Evolutionary conservation across 2,113 vertebrate species (phyloP), one percentile per base, ranked within the genome.

Genomic region (Uropsilus gracilis): DNA sequence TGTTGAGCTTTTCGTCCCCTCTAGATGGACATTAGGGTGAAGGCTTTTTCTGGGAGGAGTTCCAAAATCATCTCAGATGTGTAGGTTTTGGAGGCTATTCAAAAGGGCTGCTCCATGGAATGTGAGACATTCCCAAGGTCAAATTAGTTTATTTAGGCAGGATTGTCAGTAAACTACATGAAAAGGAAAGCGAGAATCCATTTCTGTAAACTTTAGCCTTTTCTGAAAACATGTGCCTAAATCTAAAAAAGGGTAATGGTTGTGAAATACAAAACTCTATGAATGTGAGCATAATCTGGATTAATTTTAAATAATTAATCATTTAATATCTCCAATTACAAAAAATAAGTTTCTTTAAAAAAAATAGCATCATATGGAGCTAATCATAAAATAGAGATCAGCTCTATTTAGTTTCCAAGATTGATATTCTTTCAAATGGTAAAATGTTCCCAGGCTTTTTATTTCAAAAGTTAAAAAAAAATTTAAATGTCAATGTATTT

Each of bases 81-180:
- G 61, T 94, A 96, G 91, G 39, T 93, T 98, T 98, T 97, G 97
- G 97, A 97, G 88, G 68, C 90, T 64, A 97, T 96, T 98, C 96
- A 97, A 11, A 98, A 97, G 77, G 96, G 64, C 94, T 97, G 91
- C 97, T 92, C 89, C 72, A 18, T 80, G 39, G 93, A 98, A 92
- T 96, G 87, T 96, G 95, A 98, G 90, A 95, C 78, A 66, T 93
- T 96, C 94, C 72, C 81, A 94, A 96, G 97, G 96, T 96, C 81
- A 92, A 34, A 97, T 97, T 66, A 96, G 96, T 97, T 98, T 98
- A 94, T 97, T 98, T 97, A 92, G 95, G 92, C 95, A 97, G 78
- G 64, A 97, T 98, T 97, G 97, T 97, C 96, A 94, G 91, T 85
- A 97, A 97, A 97, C 83, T 94, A 61, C 80, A 64, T 94, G 66